Evolutionary conservation across 2,888 invertebrate genomes (phyloP).

Genomic region (Platycheirus rosarum): DNA sequence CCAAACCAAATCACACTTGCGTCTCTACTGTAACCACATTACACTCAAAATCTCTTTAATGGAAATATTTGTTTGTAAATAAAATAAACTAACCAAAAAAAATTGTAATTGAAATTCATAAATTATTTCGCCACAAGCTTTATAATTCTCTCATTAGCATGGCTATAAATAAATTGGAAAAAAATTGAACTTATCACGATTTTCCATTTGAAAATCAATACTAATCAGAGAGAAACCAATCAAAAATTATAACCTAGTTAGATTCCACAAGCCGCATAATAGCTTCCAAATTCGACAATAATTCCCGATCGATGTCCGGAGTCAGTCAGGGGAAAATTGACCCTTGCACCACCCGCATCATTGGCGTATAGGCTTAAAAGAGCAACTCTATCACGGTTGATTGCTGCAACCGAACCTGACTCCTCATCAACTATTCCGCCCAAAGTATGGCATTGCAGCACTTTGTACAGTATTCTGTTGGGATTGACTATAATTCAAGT

Average conservation of each 20-base stretch:
- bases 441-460: neutral
- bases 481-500: neutral
- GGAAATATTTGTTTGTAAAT: no score
- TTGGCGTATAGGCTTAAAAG: no score
- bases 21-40: no score
- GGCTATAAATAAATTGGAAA: neutral
- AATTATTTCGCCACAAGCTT: no score
- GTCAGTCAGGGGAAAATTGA: neutral
- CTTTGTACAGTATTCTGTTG: neutral
- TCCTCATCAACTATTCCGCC: neutral
- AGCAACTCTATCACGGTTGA: no score
- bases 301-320: neutral
- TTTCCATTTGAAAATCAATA: neutral
- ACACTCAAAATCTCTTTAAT: no score
- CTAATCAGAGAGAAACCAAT: neutral
- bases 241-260: neutral
- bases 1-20: no score
- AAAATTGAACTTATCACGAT: neutral
- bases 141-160: neutral
- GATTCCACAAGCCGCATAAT: neutral
- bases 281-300: neutral
- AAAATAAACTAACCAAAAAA: no score
- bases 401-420: no score
- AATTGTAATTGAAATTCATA: no score
- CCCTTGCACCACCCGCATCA: no score